Percentiles rank a stretch among this genome's conserved stretches.
These are phyloP conservation scores for Trachymyrmex septentrionalis DNA, from an alignment of 1,140 invertebrate genomes.

Conservation along the genomic window DNA sequence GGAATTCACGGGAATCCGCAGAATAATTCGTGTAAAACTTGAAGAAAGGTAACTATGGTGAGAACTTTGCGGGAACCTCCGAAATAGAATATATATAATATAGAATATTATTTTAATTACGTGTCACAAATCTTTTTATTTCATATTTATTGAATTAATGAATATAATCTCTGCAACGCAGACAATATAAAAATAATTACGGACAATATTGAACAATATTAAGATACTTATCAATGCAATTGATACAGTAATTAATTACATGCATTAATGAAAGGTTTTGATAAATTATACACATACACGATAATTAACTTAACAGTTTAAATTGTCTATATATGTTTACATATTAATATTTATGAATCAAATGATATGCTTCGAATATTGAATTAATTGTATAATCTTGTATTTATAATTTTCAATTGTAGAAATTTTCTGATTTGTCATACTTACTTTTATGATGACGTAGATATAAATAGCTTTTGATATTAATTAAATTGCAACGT, in stretches of 20 bases:
- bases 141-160: neutral
- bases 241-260: slow-evolving; percentile 13
- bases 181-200: neutral
- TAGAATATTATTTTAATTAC: neutral
- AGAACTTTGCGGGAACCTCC: slow-evolving; percentile 35
- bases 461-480: slow-evolving; percentile 1
- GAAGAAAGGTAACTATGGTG: slow-evolving; percentile 17
- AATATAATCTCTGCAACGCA: neutral
- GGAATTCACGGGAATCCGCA: slow-evolving; percentile 42
- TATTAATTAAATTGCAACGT: slow-evolving; percentile 57
- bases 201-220: neutral
- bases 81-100: neutral
- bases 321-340: neutral
- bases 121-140: slow-evolving; percentile 19
- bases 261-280: neutral
- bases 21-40: slow-evolving; percentile 60
- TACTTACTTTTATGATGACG: slow-evolving; percentile 29
- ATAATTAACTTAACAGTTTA: neutral
- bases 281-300: neutral
- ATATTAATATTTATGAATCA: slow-evolving; percentile 18
- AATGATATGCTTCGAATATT: neutral
- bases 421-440: slow-evolving; percentile 40
- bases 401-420: slow-evolving; percentile 19
- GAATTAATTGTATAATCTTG: slow-evolving; percentile 22
- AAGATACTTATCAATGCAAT: neutral